Percentiles rank a stretch among this genome's conserved stretches.
phyloP scores from a whole-genome alignment of 2,888 invertebrate species.

The Pediacus dermestoides region DNA sequence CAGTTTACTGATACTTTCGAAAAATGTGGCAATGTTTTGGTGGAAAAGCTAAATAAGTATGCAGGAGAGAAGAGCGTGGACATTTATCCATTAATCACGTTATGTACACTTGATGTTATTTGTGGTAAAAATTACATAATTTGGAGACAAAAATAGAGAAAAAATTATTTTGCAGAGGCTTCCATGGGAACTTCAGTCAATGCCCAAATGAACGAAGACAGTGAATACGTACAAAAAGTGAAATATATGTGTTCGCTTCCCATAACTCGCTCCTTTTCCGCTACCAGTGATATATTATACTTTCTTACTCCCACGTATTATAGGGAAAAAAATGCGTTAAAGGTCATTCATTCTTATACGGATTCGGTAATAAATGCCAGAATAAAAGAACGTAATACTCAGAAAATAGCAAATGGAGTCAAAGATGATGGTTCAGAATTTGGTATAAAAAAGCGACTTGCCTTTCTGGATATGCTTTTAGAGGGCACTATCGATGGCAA shows the following conservation, averaged over 20 bases:
- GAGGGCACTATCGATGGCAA: conserved; percentile 58
- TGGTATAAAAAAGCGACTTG: conserved; percentile 60
- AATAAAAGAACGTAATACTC: conserved; percentile 14
- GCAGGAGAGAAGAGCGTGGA: conserved; percentile 52
- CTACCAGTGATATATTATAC: conserved; percentile 24
- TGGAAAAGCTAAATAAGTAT: conserved; percentile 51
- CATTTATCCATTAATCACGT: conserved; percentile 59
- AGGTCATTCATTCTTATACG: conserved; percentile 54
- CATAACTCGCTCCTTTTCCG: conserved; percentile 16
- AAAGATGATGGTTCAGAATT: conserved; percentile 13
- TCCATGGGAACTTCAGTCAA: conserved; percentile 78
- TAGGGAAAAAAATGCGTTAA: conserved; percentile 52
- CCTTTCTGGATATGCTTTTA: conserved; percentile 64
- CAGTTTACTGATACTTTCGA: conserved; percentile 68
- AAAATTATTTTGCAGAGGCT: conserved; percentile 59
- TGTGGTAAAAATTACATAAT: conserved; percentile 52
- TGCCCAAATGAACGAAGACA: conserved; percentile 66
- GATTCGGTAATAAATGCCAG: conserved; percentile 15
- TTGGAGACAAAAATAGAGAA: conserved; percentile 1
- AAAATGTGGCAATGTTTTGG: conserved; percentile 57
- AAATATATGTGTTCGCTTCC: conserved; percentile 50
- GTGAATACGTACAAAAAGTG: conserved; percentile 71
- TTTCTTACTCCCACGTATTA: conserved; percentile 57
- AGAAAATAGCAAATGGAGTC: too few species aligned
- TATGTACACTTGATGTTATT: conserved; percentile 60